Evolutionary conservation across 2,113 vertebrate genomes (phyloP).

Genomic region (Xiphophorus hellerii): DNA sequence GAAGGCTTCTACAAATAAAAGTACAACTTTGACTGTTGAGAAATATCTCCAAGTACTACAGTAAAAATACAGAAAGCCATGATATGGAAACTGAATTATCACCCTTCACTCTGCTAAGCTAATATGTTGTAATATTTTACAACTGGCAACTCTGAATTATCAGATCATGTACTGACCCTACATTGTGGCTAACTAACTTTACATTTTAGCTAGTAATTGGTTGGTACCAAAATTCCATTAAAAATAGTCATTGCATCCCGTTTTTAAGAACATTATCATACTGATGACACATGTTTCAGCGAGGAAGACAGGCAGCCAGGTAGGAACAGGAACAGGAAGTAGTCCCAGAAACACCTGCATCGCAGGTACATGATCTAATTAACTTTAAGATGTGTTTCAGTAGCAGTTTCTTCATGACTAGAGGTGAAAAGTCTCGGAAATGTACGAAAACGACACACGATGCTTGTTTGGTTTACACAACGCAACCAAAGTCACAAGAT

Average conservation of each 20-base stretch:
- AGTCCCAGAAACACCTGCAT: conserved; percentile 51
- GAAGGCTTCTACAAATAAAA: background rate
- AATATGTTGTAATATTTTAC: too few relatives aligned
- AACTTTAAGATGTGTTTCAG: background rate
- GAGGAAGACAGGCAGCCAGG: conserved; percentile 2
- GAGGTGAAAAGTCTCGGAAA: background rate
- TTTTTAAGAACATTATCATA: background rate
- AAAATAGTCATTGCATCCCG: background rate
- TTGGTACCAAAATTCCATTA: too few relatives aligned
- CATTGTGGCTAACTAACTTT: too few relatives aligned
- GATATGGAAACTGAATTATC: too few relatives aligned
- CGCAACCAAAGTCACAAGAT: background rate
- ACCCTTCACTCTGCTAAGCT: too few relatives aligned
- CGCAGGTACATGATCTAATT: conserved; percentile 44
- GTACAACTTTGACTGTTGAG: background rate
- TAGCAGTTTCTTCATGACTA: background rate
- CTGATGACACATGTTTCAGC: background rate
- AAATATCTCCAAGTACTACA: background rate
- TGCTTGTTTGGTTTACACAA: background rate
- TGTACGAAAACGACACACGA: background rate
- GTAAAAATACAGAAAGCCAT: background rate
- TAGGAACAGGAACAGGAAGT: conserved; percentile 69
- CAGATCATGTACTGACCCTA: too few relatives aligned
- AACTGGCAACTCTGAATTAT: background rate
- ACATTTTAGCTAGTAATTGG: background rate